Conservation (phyloP, 1,140 invertebrate species). For the Pissodes strobi region DNA sequence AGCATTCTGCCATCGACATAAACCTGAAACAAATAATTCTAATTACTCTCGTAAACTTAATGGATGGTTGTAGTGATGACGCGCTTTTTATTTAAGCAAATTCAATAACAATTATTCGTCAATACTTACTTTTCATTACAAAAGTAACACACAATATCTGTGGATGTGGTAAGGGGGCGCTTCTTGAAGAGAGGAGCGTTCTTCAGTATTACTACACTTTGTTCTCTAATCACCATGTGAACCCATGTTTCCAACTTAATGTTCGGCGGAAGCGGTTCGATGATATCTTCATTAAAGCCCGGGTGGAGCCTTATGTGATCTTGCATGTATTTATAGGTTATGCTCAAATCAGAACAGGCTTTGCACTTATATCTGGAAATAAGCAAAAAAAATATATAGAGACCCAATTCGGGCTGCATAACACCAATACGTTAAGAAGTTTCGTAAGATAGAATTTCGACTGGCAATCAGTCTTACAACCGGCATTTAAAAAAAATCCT, state of each 20-base stretch:
- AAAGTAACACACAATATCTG: conserved; percentile 13
- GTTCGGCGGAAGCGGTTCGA: conserved; percentile 26
- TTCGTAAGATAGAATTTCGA: no score
- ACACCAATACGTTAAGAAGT: no score
- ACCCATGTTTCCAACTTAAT: conserved; percentile 40
- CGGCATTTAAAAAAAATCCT: no score
- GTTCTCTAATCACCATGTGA: conserved; percentile 38
- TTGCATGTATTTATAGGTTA: conserved; percentile 39
- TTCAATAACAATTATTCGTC: no score
- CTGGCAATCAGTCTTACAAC: no score
- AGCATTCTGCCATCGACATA: conserved; percentile 11
- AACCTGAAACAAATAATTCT: conserved; percentile 27
- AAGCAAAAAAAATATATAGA: neutral
- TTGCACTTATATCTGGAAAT: conserved; percentile 37
- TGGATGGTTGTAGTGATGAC: no score
- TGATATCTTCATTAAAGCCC: conserved; percentile 21
- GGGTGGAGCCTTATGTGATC: conserved; percentile 32
- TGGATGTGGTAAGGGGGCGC: neutral
- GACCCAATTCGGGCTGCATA: no score
- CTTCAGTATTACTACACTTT: conserved; percentile 24
- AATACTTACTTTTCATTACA: conserved; percentile 24
- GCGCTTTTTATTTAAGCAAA: neutral
- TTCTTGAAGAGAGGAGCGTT: conserved; percentile 7
- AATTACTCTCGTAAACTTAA: no score
- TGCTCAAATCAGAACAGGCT: conserved; percentile 24